A percentile compares a stretch with the other conserved stretches of the same genome.
Conservation (phyloP, 1,140 invertebrate genomes). For the Rhyzopertha dominica region DNA sequence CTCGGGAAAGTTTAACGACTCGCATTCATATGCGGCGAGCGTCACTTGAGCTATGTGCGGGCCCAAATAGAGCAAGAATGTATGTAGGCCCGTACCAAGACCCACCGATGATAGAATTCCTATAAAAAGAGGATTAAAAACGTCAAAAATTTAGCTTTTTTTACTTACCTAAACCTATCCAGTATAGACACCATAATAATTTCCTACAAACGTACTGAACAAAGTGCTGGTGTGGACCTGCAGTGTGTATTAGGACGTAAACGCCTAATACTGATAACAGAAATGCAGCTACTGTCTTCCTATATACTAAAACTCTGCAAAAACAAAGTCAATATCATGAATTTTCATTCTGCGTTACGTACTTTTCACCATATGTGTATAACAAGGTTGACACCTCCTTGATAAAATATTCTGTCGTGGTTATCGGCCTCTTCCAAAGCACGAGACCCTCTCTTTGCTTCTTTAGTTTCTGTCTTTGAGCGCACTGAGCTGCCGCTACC, state of each 20-base stretch:
- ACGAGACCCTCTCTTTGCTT: slow-evolving; percentile 64
- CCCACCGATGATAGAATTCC: slow-evolving; percentile 96
- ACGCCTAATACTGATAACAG: slow-evolving; percentile 45
- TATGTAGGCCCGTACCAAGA: slow-evolving; percentile 95
- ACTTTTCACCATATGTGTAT: slow-evolving; percentile 54
- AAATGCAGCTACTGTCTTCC: slow-evolving; percentile 43
- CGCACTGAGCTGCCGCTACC: slow-evolving; percentile 5
- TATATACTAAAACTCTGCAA: slow-evolving; percentile 53
- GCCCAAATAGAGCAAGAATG: slow-evolving; percentile 95
- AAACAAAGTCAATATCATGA: slow-evolving; percentile 20
- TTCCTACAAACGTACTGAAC: slow-evolving; percentile 48
- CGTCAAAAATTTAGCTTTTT: background rate
- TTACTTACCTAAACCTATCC: slow-evolving; percentile 69
- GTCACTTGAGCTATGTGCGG: slow-evolving; percentile 93
- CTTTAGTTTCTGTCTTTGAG: slow-evolving; percentile 44
- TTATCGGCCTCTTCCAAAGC: slow-evolving; percentile 80
- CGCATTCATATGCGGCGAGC: slow-evolving; percentile 96
- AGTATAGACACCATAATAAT: slow-evolving; percentile 80
- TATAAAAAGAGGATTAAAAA: slow-evolving; percentile 15
- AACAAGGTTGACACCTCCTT: slow-evolving; percentile 65
- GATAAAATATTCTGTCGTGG: slow-evolving; percentile 78
- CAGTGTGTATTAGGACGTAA: slow-evolving; percentile 45
- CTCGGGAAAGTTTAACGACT: slow-evolving; percentile 87
- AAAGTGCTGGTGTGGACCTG: slow-evolving; percentile 48
- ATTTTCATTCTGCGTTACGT: slow-evolving; percentile 22